Percentiles rank a stretch among this genome's conserved stretches.
phyloP scores from a whole-genome alignment of 2,797 vertebrate genomes.

The Anomalospiza imberbis region DNA sequence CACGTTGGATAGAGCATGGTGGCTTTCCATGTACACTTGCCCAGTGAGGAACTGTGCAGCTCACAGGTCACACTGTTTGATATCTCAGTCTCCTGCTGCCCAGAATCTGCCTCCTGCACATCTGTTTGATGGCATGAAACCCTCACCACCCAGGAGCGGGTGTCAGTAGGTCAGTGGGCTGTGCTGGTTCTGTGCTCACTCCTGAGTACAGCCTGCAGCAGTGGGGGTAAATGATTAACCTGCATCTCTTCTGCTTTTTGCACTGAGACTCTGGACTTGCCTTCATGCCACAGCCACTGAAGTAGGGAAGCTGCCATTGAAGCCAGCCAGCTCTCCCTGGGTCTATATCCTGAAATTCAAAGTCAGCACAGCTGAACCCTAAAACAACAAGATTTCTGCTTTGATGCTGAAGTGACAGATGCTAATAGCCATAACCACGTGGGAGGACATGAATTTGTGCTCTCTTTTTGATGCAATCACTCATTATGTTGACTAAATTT shows the following conservation, averaged over 20 bases:
- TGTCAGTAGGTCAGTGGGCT: neutral
- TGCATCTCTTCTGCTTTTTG: neutral
- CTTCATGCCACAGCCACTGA: neutral
- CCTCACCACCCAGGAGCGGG: rapidly evolving
- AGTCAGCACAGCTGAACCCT: neutral
- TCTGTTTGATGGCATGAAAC: neutral
- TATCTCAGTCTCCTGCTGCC: neutral
- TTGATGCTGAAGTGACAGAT: neutral
- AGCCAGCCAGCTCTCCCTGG: neutral
- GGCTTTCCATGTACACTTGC: rapidly evolving
- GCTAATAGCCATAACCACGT: neutral
- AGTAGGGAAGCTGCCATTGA: neutral
- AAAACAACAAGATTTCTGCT: neutral
- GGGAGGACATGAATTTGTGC: neutral
- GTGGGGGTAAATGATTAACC: neutral
- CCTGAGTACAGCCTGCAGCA: neutral
- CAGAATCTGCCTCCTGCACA: neutral
- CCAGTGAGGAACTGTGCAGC: neutral
- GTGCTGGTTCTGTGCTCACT: neutral
- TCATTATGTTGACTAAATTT: neutral
- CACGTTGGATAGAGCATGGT: rapidly evolving
- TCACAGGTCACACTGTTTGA: rapidly evolving
- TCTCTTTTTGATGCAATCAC: neutral
- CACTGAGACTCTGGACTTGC: neutral
- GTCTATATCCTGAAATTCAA: neutral